phyloP scores from a whole-genome alignment of 2,888 invertebrate genomes.

The Mythimna albipuncta region DNA sequence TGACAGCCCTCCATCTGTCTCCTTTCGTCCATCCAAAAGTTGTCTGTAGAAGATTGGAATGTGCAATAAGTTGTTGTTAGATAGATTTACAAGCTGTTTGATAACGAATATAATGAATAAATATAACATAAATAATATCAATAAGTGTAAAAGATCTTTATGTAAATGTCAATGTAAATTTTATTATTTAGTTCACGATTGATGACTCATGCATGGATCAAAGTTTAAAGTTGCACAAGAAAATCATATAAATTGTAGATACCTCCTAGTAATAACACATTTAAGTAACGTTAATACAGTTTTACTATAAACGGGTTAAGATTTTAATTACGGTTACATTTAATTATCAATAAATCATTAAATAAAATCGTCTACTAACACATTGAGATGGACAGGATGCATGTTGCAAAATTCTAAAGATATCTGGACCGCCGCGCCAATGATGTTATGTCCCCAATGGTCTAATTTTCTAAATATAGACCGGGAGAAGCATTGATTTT shows the following conservation, averaged over 20 bases:
- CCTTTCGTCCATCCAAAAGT: too few species aligned
- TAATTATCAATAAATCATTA: not conserved
- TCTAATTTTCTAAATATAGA: not conserved
- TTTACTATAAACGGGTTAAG: not conserved
- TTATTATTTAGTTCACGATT: not conserved
- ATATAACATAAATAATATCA: not conserved
- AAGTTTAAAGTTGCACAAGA: constrained; percentile 9
- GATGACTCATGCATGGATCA: constrained; percentile 6
- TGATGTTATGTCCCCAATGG: not conserved
- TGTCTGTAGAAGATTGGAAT: too few species aligned
- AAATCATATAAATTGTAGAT: not conserved
- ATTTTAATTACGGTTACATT: not conserved
- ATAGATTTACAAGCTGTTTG: too few species aligned
- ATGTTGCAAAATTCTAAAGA: constrained; percentile 15
- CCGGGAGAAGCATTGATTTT: not conserved
- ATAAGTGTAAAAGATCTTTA: not conserved
- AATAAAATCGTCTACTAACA: not conserved
- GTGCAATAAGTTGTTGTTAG: too few species aligned
- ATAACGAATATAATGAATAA: not conserved
- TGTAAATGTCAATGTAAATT: not conserved
- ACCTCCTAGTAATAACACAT: not conserved
- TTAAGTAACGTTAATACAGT: not conserved
- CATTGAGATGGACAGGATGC: not conserved
- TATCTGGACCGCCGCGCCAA: not conserved
- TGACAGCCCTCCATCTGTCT: too few species aligned